Evolutionary conservation across 2,888 invertebrate genomes (phyloP).

Genomic region (Congeria kusceri): DNA sequence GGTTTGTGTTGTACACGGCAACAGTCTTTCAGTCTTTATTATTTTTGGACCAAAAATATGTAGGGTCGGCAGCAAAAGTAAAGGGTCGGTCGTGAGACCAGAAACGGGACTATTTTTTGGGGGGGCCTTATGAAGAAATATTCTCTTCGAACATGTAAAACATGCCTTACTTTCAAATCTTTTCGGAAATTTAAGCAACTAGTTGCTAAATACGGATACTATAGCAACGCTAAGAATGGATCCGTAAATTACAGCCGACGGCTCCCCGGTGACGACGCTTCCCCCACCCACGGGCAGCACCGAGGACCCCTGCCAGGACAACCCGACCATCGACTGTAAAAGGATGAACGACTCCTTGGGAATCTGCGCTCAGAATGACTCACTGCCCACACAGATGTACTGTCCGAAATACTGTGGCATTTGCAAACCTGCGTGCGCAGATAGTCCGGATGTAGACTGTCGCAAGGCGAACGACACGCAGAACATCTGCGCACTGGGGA

Average conservation of each 20-base stretch:
- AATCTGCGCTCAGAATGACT: conserved; percentile 29
- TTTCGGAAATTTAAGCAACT: too few relatives aligned
- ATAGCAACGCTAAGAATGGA: too few relatives aligned
- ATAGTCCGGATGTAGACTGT: conserved; percentile 44
- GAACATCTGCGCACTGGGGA: conserved; percentile 35
- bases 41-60: too few relatives aligned
- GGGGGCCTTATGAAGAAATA: too few relatives aligned
- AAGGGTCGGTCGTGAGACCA: too few relatives aligned
- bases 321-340: conserved; percentile 35
- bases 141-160: too few relatives aligned
- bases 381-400: conserved; percentile 39
- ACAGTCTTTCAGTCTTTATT: too few relatives aligned
- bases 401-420: conserved; percentile 49
- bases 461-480: conserved; percentile 34
- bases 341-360: conserved; percentile 33
- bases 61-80: too few relatives aligned
- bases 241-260: conserved; percentile 16
- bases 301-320: conserved; percentile 47
- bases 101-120: too few relatives aligned
- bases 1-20: too few relatives aligned
- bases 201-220: too few relatives aligned
- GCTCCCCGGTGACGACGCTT: conserved; percentile 27
- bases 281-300: conserved; percentile 40
- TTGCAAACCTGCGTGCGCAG: conserved; percentile 42
- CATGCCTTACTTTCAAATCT: too few relatives aligned